Conservation (phyloP, 1,140 invertebrate species). For the Saccostrea glomerata region DNA sequence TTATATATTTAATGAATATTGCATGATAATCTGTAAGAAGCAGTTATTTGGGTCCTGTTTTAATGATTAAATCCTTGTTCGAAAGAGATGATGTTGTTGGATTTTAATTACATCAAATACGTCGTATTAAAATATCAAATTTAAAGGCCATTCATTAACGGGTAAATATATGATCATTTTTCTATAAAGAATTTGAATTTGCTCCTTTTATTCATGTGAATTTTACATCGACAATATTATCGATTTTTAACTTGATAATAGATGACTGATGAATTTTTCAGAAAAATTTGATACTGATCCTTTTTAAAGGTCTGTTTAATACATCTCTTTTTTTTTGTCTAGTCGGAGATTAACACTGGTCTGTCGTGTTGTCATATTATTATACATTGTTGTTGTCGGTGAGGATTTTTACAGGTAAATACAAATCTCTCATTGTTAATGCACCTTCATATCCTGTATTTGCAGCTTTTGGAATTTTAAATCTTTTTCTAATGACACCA, state of each 20-base stretch:
- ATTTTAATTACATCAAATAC: too few species aligned
- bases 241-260: background rate
- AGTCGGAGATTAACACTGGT: background rate
- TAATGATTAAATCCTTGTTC: too few species aligned
- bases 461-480: slow-evolving; percentile 1
- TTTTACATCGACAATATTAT: background rate
- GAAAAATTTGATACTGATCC: background rate
- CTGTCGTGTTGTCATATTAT: background rate
- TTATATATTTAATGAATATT: too few species aligned
- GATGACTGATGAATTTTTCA: slow-evolving; percentile 1
- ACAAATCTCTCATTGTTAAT: background rate
- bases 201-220: too few species aligned
- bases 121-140: too few species aligned
- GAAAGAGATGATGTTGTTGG: too few species aligned
- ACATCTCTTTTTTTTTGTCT: background rate
- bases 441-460: background rate
- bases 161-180: too few species aligned
- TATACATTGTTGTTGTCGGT: background rate
- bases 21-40: too few species aligned
- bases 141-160: too few species aligned
- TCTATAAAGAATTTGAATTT: too few species aligned
- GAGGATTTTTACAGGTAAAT: background rate
- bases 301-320: background rate
- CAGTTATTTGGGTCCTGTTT: too few species aligned
- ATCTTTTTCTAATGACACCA: background rate